Base-by-base conservation (phyloP, 1,140 invertebrate genomes). In the Drosophila biarmipes region DNA sequence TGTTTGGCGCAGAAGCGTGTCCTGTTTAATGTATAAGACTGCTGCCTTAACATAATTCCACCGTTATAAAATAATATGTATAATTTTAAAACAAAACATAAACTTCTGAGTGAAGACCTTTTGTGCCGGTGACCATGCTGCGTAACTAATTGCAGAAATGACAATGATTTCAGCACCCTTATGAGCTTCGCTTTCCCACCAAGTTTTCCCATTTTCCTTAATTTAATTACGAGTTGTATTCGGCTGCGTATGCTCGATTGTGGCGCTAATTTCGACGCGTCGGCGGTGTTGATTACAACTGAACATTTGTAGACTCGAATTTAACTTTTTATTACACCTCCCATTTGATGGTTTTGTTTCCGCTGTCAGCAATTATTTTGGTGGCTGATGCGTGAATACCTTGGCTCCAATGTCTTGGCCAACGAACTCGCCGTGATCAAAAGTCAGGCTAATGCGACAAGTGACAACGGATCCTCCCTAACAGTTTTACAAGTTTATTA, bases 181-280 rank as follows among this genome's bases (percentile, higher is more conserved):
- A 40, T 46, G 21, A 68, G 49, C 27, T 51, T 14, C 17, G 38
- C 27, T 72, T 80, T 75, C 61, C 42, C 69, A 58, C 51, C 40
- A 29, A 46, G 31, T 63, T 78, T 78, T 24, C 49, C 48, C 57
- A 72, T 78, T 68, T 78, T 89, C 68, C 55, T 59, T 89, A 73
- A 89, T 89, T 89, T 89, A 75, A 89, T 89, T 89, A 89, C 76
- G 58, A 87, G 55, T 61, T 63, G 73, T 82, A 72, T 75, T 77
- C 66, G 64, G 38, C 53, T 64, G 35, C 42, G 40, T 49, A 55
- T 66, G 55, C 59, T 71, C 62, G 74, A 82, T 73, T 78, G 78
- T 68, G 66, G 78, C 75, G 67, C 79, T 87, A 87, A 87, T 87
- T 87, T 82, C 21, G 27, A 34, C 35, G 57, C 38, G 38, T 73